phyloP scores from a whole-genome alignment of 2,797 vertebrate genomes.

The Psittacula echo region DNA sequence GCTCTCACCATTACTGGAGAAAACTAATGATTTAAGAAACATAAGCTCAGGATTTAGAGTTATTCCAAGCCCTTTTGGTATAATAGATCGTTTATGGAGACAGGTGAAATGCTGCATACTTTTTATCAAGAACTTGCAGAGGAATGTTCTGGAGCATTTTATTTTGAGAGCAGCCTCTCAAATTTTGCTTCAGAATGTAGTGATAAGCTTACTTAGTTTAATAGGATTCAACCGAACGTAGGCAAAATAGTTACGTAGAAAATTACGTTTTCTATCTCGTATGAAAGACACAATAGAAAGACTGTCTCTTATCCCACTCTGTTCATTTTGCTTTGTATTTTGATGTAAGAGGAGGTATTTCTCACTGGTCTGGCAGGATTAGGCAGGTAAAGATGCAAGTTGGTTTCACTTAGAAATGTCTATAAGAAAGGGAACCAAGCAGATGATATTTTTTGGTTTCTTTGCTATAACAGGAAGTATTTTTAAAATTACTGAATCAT shows the following conservation, averaged over 20 bases:
- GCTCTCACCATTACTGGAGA: background rate
- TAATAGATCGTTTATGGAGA: background rate
- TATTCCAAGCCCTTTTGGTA: background rate
- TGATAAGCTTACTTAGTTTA: background rate
- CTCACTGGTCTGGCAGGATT: background rate
- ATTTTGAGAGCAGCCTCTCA: background rate
- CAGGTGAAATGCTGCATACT: background rate
- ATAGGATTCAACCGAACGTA: background rate
- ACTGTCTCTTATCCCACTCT: background rate
- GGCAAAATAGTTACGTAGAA: background rate
- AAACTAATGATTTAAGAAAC: slow-evolving; percentile 23
- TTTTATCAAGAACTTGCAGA: background rate
- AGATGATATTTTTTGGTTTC: background rate
- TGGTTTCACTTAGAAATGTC: background rate
- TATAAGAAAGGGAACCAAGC: background rate
- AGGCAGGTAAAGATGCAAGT: background rate
- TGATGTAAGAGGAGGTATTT: background rate
- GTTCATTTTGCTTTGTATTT: background rate
- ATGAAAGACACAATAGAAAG: background rate
- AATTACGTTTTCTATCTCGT: background rate
- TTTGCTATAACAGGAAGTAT: background rate
- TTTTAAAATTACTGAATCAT: background rate
- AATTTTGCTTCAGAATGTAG: background rate
- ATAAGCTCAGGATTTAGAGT: background rate
- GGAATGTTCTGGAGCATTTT: background rate